These are phyloP conservation scores for Oligia fasciuncula DNA, from an alignment of 2,888 invertebrate genomes.

Conservation along the genomic window DNA sequence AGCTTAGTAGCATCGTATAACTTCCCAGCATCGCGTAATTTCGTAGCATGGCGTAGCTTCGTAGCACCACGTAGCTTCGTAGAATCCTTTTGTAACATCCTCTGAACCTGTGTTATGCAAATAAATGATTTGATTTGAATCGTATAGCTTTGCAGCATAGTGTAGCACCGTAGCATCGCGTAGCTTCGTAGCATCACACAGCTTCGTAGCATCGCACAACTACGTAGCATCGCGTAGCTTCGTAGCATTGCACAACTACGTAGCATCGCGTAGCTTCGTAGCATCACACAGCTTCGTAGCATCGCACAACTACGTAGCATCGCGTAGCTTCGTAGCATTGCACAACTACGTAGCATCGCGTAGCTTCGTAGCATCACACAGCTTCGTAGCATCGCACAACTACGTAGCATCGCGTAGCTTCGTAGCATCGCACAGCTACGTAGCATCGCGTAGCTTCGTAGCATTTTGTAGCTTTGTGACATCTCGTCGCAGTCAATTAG, in stretches of 20 bases:
- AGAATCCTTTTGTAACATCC: too few relatives aligned
- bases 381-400: not conserved
- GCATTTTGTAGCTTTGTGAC: not conserved
- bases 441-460: not conserved
- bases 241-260: not conserved
- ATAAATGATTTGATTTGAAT: too few relatives aligned
- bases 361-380: not conserved
- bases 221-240: not conserved
- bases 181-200: not conserved
- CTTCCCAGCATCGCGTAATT: not conserved
- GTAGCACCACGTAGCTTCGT: too few relatives aligned
- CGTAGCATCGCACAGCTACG: not conserved
- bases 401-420: not conserved
- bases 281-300: not conserved
- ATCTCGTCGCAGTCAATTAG: not conserved
- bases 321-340: too few relatives aligned
- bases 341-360: too few relatives aligned
- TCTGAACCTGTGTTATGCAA: too few relatives aligned
- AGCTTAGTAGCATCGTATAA: not conserved
- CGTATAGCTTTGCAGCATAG: too few relatives aligned
- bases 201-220: not conserved
- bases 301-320: not conserved
- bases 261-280: not conserved
- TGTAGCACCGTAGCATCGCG: too few relatives aligned
- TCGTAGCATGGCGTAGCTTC: not conserved